phyloP scores from a whole-genome alignment of 2,797 vertebrate genomes.

The Octomys mimax region DNA sequence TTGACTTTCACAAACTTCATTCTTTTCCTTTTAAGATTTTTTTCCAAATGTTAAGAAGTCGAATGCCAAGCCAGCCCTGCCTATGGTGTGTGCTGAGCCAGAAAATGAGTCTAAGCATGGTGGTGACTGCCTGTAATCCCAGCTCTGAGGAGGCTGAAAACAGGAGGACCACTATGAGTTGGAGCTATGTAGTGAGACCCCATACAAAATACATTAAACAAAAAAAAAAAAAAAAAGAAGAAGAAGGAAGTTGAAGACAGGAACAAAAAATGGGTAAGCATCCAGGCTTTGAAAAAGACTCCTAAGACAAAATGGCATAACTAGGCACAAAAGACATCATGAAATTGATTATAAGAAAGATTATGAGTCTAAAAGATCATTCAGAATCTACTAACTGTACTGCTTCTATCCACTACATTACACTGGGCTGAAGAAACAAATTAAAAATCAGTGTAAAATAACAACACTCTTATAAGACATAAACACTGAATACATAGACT shows the following conservation, averaged over 20 bases:
- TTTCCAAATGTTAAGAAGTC: neutral
- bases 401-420: neutral
- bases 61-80: neutral
- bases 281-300: neutral
- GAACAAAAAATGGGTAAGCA: neutral
- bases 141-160: too few species aligned
- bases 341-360: neutral
- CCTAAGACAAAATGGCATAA: neutral
- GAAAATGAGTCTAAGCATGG: too few species aligned
- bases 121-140: too few species aligned
- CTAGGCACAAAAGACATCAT: neutral
- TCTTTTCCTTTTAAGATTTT: neutral
- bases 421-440: neutral
- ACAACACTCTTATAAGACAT: neutral
- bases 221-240: too few species aligned
- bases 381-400: neutral
- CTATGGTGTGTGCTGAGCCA: too few species aligned
- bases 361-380: neutral
- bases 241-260: too few species aligned
- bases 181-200: too few species aligned
- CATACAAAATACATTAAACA: too few species aligned
- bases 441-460: neutral
- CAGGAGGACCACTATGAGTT: too few species aligned
- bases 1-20: neutral
- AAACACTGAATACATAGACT: neutral